A percentile compares a stretch with the other conserved stretches of the same genome.
These are phyloP conservation scores for Clanis bilineata DNA, from an alignment of 2,888 invertebrate species.

Conservation along the genomic window DNA sequence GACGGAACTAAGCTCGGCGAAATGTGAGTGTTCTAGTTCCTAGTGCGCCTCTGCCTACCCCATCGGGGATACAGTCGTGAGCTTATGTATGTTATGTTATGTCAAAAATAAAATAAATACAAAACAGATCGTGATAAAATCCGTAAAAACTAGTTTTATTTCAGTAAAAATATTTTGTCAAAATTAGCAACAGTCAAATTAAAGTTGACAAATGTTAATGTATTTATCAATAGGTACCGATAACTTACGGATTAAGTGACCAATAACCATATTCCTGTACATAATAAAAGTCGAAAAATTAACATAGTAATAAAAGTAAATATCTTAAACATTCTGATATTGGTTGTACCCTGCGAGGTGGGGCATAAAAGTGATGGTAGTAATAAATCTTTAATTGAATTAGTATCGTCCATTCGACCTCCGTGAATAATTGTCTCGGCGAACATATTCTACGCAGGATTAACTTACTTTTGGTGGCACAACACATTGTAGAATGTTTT, in stretches of 20 bases:
- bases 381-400: slow-evolving; percentile 71
- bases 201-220: too few relatives aligned
- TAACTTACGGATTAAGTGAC: not conserved
- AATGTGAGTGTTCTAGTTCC: too few relatives aligned
- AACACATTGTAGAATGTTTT: slow-evolving; percentile 21
- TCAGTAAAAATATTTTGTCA: too few relatives aligned
- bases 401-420: slow-evolving; percentile 57
- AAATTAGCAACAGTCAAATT: too few relatives aligned
- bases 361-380: slow-evolving; percentile 46
- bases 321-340: slow-evolving; percentile 23
- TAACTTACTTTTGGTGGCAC: slow-evolving; percentile 6
- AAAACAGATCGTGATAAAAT: too few relatives aligned
- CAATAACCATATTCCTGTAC: not conserved
- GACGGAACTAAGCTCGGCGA: too few relatives aligned
- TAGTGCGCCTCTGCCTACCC: too few relatives aligned
- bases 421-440: slow-evolving; percentile 44
- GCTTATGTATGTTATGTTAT: too few relatives aligned
- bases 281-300: not conserved
- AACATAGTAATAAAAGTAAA: not conserved
- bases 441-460: slow-evolving; percentile 34
- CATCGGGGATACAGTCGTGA: too few relatives aligned
- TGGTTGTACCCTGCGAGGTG: slow-evolving; percentile 38
- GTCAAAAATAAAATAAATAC: too few relatives aligned
- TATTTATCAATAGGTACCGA: not conserved
- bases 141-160: too few relatives aligned